phyloP scores from a whole-genome alignment of 2,797 vertebrate genomes.

The Erethizon dorsatum region DNA sequence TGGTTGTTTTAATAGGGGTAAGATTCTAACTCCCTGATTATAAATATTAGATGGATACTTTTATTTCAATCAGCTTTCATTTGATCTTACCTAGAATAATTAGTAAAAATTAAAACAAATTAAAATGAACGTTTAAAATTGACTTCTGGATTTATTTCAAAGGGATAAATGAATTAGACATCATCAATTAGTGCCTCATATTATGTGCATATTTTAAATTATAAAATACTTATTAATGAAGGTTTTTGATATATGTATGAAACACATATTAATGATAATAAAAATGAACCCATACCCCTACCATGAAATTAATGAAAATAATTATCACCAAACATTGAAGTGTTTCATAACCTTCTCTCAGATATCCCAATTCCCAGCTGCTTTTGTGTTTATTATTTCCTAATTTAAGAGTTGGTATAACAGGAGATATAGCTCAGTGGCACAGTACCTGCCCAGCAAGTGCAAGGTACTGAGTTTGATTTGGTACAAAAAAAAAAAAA shows the following conservation, averaged over 20 bases:
- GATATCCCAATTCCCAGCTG: background rate
- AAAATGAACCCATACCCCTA: background rate
- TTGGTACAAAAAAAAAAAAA: too few species aligned
- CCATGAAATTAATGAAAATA: background rate
- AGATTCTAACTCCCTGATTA: background rate
- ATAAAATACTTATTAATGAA: background rate
- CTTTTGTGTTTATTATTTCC: background rate
- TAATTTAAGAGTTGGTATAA: background rate
- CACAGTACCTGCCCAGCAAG: too few species aligned
- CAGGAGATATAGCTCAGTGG: too few species aligned
- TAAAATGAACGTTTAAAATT: background rate
- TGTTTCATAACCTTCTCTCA: background rate
- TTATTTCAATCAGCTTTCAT: background rate
- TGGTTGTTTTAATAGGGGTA: slow-evolving; percentile 5
- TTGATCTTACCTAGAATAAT: background rate
- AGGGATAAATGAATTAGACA: background rate
- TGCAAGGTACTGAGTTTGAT: too few species aligned
- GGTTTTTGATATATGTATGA: background rate
- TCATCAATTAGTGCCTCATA: background rate
- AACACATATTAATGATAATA: background rate
- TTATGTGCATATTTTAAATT: background rate
- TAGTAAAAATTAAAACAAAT: background rate
- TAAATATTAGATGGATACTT: background rate
- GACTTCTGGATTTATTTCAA: slow-evolving; percentile 1
- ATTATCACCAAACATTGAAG: background rate